A percentile compares a stretch with the other conserved stretches of the same genome.
Evolutionary conservation across 2,888 invertebrate genomes (phyloP).

Genomic region (Dynastes grantii): DNA sequence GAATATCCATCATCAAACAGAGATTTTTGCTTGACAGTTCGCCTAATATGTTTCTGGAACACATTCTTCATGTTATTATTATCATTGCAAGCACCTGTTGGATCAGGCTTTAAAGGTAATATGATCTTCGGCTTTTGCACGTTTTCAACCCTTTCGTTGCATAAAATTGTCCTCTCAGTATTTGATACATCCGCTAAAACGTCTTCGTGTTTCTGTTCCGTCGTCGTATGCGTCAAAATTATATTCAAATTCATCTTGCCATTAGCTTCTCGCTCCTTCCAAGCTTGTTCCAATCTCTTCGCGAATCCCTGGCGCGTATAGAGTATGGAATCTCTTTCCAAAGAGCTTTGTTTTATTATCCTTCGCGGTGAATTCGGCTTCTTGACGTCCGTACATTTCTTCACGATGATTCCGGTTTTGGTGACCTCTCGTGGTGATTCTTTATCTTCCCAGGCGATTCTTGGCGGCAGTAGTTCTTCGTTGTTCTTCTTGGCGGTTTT

Average conservation of each 20-base stretch:
- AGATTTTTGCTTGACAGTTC: conserved; percentile 54
- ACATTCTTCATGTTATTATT: conserved; percentile 56
- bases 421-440: not conserved
- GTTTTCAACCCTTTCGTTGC: not conserved
- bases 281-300: conserved; percentile 71
- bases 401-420: conserved; percentile 61
- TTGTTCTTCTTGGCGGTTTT: conserved; percentile 56
- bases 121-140: conserved; percentile 65
- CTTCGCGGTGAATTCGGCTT: conserved; percentile 57
- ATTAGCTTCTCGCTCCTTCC: conserved; percentile 69
- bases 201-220: conserved; percentile 60
- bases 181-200: conserved; percentile 49
- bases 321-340: conserved; percentile 65
- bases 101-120: conserved; percentile 54
- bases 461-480: conserved; percentile 57
- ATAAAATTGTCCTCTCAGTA: conserved; percentile 55
- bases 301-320: conserved; percentile 71
- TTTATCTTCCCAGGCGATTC: conserved; percentile 58
- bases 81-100: not conserved
- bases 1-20: conserved; percentile 49
- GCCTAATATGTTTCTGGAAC: conserved; percentile 59
- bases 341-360: conserved; percentile 61
- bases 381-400: conserved; percentile 64
- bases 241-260: conserved; percentile 76
- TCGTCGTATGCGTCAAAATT: conserved; percentile 74